Evolutionary conservation across 2,797 vertebrate genomes (phyloP).

Genomic region (Micropoecilia bifurca): DNA sequence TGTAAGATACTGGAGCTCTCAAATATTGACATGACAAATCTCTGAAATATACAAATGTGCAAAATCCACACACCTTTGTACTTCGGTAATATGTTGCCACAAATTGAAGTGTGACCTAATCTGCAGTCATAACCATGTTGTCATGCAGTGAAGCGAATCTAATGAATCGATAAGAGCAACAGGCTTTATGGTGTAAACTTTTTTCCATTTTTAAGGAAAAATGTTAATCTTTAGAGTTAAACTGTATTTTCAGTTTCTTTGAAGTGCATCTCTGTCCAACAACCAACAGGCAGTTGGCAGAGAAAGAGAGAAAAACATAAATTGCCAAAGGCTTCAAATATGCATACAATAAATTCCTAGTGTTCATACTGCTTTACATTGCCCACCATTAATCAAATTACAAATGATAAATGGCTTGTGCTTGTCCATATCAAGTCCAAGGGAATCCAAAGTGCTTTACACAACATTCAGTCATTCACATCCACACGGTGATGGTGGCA

Average conservation of each 20-base stretch:
- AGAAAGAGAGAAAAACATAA: background rate
- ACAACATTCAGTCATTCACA: too few species aligned
- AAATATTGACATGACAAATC: background rate
- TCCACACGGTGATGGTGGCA: too few species aligned
- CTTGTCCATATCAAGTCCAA: too few species aligned
- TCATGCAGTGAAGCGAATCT: background rate
- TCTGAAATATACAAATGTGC: background rate
- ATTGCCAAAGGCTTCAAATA: slow-evolving; percentile 4
- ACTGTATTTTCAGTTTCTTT: slow-evolving; percentile 20
- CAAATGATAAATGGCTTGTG: too few species aligned
- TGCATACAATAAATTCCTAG: background rate
- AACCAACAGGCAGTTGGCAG: slow-evolving; percentile 14
- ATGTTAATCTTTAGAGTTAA: slow-evolving; percentile 31
- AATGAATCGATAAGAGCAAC: slow-evolving; percentile 20
- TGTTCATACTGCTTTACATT: background rate
- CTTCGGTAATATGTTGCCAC: background rate
- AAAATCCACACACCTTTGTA: background rate
- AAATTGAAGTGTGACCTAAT: slow-evolving; percentile 7
- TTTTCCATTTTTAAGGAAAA: slow-evolving; percentile 21
- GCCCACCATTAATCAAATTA: background rate
- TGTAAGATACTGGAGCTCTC: background rate
- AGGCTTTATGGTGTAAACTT: background rate
- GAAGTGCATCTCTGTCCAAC: slow-evolving; percentile 31
- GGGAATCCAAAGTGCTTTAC: too few species aligned
- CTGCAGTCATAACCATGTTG: background rate